Evolutionary conservation across 1,140 invertebrate species (phyloP), one percentile per base, ranked within the genome.

Genomic region (Drosophila teissieri): DNA sequence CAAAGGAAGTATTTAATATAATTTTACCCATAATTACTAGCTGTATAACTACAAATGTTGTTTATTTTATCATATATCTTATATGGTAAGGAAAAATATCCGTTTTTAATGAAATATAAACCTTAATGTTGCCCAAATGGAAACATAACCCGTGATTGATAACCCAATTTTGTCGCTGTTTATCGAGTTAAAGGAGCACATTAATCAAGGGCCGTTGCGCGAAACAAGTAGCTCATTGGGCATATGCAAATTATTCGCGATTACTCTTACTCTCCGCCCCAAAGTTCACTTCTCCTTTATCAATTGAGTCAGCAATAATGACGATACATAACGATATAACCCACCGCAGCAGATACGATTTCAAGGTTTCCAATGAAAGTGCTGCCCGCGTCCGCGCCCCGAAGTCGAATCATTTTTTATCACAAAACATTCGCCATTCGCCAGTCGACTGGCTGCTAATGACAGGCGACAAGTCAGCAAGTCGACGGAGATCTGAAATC

Each of bases 401-500:
- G 49, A 19, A 40, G 54, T 58, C 56, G 63, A 65, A 74, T 85
- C 78, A 85, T 86, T 85, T 85, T 82, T 85, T 81, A 84, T 73
- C 68, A 74, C 62, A 61, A 72, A 72, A 31, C 31, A 31, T 31
- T 31, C 31, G 31, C 31, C 63, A 83, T 31, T 31, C 27, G 27
- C 27, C 63, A 83, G 63, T 68, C 78, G 55, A 7, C 52, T 46
- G 62, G 82, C 82, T 85, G 82, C 82, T 85, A 85, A 85, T 86
- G 82, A 85, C 81, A 86, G 73, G 82, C 73, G 82, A 85, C 81
- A 86, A 83, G 55, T 85, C 78, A 86, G 82, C 78, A 61, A 65
- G 61, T 75, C 53, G 39, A 42, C 24, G 45, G 36, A 54, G 22
- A 15, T 51, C n/a, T 40, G 11, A 54, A 34, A 15, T 51, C n/a